phyloP scores from a whole-genome alignment of 2,797 vertebrate species.

The Botia almorhae region DNA sequence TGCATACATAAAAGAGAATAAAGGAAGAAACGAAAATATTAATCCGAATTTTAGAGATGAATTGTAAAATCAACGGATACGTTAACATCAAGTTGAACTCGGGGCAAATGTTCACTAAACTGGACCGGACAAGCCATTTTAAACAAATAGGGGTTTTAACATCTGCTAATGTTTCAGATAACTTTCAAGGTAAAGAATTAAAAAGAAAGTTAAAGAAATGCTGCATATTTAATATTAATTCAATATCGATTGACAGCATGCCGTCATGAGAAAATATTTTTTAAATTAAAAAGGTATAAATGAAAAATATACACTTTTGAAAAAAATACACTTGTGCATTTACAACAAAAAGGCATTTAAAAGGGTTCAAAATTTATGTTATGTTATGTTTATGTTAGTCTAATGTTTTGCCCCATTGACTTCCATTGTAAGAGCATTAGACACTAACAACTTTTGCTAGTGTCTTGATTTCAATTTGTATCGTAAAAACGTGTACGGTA shows the following conservation, averaged over 20 bases:
- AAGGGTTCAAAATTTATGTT: too few species aligned
- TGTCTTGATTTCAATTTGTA: background rate
- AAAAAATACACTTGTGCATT: background rate
- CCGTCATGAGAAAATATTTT: too few species aligned
- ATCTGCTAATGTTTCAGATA: background rate
- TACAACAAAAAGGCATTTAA: background rate
- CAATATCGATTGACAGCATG: too few species aligned
- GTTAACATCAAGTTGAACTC: background rate
- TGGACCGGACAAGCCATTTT: background rate
- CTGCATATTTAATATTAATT: too few species aligned
- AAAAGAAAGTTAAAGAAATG: too few species aligned
- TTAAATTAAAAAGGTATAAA: too few species aligned
- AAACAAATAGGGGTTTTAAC: background rate
- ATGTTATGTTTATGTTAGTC: too few species aligned
- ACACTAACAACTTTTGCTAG: background rate
- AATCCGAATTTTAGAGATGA: slow-evolving; percentile 7
- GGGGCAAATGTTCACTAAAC: background rate
- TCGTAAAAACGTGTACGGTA: background rate
- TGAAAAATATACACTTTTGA: background rate
- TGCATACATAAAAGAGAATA: background rate
- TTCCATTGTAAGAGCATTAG: background rate
- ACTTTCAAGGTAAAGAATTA: background rate
- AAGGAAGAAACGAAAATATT: slow-evolving; percentile 40
- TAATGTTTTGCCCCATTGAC: background rate
- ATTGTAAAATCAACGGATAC: background rate